phyloP scores from a whole-genome alignment of 1,140 invertebrate species.

The Sipha flava region DNA sequence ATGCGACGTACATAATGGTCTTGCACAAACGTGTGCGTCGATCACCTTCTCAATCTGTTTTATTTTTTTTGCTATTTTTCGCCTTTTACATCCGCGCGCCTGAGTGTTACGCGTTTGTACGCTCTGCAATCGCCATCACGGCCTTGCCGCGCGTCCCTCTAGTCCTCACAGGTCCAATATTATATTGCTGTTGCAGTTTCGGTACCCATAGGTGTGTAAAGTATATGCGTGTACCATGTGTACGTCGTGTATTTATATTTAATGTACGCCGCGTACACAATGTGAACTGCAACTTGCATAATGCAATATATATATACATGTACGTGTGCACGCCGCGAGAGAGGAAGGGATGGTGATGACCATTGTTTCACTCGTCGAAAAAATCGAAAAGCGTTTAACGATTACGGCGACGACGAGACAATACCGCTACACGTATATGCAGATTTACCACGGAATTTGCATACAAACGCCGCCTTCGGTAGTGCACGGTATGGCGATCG shows the following conservation, averaged over 20 bases:
- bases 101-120: too few species aligned
- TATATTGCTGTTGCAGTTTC: too few species aligned
- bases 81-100: too few species aligned
- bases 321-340: neutral
- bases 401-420: neutral
- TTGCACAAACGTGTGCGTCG: too few species aligned
- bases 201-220: too few species aligned
- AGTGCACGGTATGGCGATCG: slow-evolving; percentile 8
- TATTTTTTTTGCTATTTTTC: neutral
- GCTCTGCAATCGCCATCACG: too few species aligned
- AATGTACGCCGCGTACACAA: too few species aligned
- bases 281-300: neutral
- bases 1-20: too few species aligned
- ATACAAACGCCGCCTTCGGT: neutral
- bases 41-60: neutral
- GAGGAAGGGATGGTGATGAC: neutral
- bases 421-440: neutral
- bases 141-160: too few species aligned
- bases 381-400: slow-evolving; percentile 19
- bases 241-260: too few species aligned
- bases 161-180: too few species aligned
- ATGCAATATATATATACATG: neutral
- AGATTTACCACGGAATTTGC: neutral
- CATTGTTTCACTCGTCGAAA: neutral
- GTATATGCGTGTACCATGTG: too few species aligned